Evolutionary conservation across 2,113 vertebrate species (phyloP), one percentile per base, ranked within the genome.

Genomic region (Peucedramus taeniatus): DNA sequence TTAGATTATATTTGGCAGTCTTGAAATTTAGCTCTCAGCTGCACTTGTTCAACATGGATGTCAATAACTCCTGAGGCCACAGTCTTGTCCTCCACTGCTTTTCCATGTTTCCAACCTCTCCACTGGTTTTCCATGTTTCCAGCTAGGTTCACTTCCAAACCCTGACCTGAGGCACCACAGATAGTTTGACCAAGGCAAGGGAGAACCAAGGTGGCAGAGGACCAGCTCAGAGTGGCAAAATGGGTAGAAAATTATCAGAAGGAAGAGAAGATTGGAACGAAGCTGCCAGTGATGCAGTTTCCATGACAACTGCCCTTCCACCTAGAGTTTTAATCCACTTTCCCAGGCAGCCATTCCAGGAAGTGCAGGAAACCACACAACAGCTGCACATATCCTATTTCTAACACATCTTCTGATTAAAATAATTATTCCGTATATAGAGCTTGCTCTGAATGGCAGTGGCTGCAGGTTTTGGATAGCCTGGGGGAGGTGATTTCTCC

Each of bases 251-350:
- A 87, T 64, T 35, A 84, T 63, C 88, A 92, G 56, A 71, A 86
- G 23, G 66, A 88, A 83, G 37, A 74, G 77, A 93, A 92, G 59
- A 70, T 63, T 91, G 44, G 93, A 92, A 90, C 68, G 28, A 95
- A 93, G 76, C 83, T 92, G 81, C 60, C 88, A 83, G 1, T 64
- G 79, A 95, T 81, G 72, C 60, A 42, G 94, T 97, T 96, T 78
- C 94, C 64, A 95, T 94, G 83, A 57, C 85, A 95, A 97, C 94
- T 95, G 81, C 93, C 94, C 96, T 88, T 92, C 92, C 60, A 91
- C 90, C 66, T 87, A 77, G 60, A 70, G 44, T 80, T 95, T 90
- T 94, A 79, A 91, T 90, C 80, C 84, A 96, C 74, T 91, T 94
- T 93, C 94, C 88, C 89, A 91, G 54, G 74, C 94, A 96, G 81